These are phyloP conservation scores for Hirudinaria manillensis DNA, from an alignment of 2,888 invertebrate genomes.

Conservation along the genomic window DNA sequence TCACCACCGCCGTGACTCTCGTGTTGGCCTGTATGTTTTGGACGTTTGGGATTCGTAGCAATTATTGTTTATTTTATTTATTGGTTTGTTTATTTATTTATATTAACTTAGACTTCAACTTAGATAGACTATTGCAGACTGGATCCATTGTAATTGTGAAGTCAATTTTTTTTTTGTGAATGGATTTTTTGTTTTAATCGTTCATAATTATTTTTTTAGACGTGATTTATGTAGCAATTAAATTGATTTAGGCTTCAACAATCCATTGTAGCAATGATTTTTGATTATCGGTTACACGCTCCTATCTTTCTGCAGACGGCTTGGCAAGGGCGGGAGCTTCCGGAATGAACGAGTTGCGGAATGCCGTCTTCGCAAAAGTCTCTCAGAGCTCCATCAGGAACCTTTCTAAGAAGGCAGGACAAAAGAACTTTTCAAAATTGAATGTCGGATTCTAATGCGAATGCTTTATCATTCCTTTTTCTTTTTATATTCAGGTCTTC, in stretches of 20 bases:
- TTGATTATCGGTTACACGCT: background rate
- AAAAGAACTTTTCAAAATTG: background rate
- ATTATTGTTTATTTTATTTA: background rate
- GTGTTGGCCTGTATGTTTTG: slow-evolving; percentile 75
- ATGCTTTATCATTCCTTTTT: too few relatives aligned
- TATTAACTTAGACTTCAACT: too few relatives aligned
- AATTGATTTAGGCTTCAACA: too few relatives aligned
- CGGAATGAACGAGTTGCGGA: slow-evolving; percentile 88
- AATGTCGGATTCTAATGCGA: too few relatives aligned
- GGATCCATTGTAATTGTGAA: too few relatives aligned
- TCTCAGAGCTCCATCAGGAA: slow-evolving; percentile 91
- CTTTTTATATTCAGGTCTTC: slow-evolving; percentile 66
- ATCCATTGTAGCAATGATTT: slow-evolving; percentile 1
- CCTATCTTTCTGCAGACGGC: slow-evolving; percentile 67
- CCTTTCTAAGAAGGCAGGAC: slow-evolving; percentile 70
- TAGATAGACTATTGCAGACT: too few relatives aligned
- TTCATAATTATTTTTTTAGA: too few relatives aligned
- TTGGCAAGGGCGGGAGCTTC: slow-evolving; percentile 81
- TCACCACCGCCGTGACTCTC: slow-evolving; percentile 72
- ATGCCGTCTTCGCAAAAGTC: slow-evolving; percentile 94
- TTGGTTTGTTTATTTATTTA: too few relatives aligned
- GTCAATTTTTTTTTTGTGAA: too few relatives aligned
- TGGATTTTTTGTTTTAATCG: too few relatives aligned
- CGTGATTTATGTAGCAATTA: too few relatives aligned
- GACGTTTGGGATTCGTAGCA: background rate